Evolutionary conservation across 2,888 invertebrate genomes (phyloP), one percentile per base, ranked within the genome.

Genomic region (Ethmia dodecea): DNA sequence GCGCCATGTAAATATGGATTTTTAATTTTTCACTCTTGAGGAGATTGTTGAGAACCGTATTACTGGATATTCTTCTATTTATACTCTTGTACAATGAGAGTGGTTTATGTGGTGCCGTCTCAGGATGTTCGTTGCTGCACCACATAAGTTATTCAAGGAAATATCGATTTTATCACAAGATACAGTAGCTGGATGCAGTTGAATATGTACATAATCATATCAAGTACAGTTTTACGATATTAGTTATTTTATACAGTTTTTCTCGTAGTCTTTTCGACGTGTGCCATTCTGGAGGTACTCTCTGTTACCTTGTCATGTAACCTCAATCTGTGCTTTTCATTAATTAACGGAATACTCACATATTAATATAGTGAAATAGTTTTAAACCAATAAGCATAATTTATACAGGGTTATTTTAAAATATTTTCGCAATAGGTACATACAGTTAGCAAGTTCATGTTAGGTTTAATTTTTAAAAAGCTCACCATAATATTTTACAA

Each of bases 361-460:
- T 68, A 60, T 52, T 66, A 67, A 63, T 68, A 70, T 76, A 75
- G 65, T 69, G 53, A 60, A 76, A 76, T 83, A 80, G 76, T 66
- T 68, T 48, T 68, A 69, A 67, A 74, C 76, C 74, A 69, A 60
- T 81, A 81, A 79, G 83, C 79, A 83, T 84, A 81, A 83, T 83
- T 81, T 83, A 80, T 83, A 81, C 84, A 83, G 84, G 83, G 83
- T 83, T 84, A 81, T 79, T 78, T 71, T 76, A 72, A 71, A 73
- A 66, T 48, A 56, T 63, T 65, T 58, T 62, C 57, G 55, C 56
- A 54, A 55, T 52, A 54, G 51, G 49, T 56, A 55, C 55, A 51
- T 61, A 47, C 44, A 42, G 37, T 24, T 41, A 37, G 38, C 35
- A 26, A 37, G 38, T 29, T 37, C 30, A 35, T 46, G 43, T 37